Evolutionary conservation across 2,113 vertebrate species (phyloP), one percentile per base, ranked within the genome.

Genomic region (Urocolius indicus): DNA sequence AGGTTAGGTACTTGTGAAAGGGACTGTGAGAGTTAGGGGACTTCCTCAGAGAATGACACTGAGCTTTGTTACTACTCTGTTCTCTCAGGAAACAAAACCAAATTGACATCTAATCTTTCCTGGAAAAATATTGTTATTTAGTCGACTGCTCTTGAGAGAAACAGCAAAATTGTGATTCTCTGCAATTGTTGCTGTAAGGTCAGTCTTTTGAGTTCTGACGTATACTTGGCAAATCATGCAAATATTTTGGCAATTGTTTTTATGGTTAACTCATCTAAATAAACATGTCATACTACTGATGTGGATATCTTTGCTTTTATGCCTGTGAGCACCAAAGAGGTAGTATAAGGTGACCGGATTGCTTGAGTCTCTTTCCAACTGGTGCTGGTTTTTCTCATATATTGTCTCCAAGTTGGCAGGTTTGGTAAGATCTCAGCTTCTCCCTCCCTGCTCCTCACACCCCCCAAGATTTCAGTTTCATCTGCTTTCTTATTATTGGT

Each of bases 241-340:
- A 58, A 77, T 73, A 58, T 46, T 83, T 95, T 96, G 95, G 86
- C 87, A 81, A 76, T n/a, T 78, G 75, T 86, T 96, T 97, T 89
- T 91, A 87, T 62, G 91, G 79, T 87, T 71, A 94, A 88, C 65
- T 95, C 81, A 67, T 96, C 95, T 97, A 88, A 94, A 95, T 49
- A 96, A 97, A 93, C 87, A 82, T 91, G 86, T 93, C 92, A 14
- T 77, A 8, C 22, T 90, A 84, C 85, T 94, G 90, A 27, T 95
- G 86, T 69, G 91, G 78, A 54, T 57, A 73, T 32, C 91, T 91
- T 81, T 9, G 45, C 51, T 69, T 94, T 93, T 65, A 3, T 41
- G 83, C 94, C 85, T 95, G 84, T 12, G 36, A 87, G 77, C 67
- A 86, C 36, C 49, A 72, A 82, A 75, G 32, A 48, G 41, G 87